Evolutionary conservation across 2,888 invertebrate genomes (phyloP).

Genomic region (Polydrusus cervinus): DNA sequence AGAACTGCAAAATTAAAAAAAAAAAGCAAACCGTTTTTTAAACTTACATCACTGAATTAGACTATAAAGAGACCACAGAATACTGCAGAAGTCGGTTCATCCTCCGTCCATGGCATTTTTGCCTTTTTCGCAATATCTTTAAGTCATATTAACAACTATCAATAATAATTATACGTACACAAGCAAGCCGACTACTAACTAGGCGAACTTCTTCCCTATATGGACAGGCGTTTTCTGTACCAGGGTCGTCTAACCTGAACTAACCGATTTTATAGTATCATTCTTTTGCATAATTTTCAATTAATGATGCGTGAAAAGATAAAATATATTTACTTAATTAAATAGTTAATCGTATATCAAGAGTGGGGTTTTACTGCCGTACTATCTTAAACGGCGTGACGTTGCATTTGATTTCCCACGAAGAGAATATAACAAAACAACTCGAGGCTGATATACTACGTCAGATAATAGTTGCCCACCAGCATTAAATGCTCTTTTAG

Average conservation of each 20-base stretch:
- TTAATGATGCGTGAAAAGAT: slow-evolving; percentile 10
- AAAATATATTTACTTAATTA: neutral
- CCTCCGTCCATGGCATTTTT: slow-evolving; percentile 29
- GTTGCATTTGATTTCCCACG: no score
- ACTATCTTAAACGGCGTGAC: no score
- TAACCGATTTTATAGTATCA: slow-evolving; percentile 28
- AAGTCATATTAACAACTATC: slow-evolving; percentile 38
- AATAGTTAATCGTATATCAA: neutral
- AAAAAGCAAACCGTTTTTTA: no score
- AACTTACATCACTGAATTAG: no score
- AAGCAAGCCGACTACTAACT: slow-evolving; percentile 55
- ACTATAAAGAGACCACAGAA: neutral
- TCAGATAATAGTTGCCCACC: no score
- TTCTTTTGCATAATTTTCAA: slow-evolving; percentile 31
- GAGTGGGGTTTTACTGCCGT: neutral
- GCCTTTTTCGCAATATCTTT: slow-evolving; percentile 20
- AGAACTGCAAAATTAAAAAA: no score
- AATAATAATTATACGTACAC: slow-evolving; percentile 40
- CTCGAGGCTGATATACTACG: no score
- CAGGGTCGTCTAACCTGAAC: slow-evolving; percentile 61
- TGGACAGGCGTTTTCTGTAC: slow-evolving; percentile 66
- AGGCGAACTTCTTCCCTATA: slow-evolving; percentile 69
- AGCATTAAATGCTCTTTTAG: no score
- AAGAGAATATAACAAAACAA: no score
- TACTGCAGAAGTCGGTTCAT: slow-evolving; percentile 1